Evolutionary conservation across 1,140 invertebrate species (phyloP).

Genomic region (Theocolax elegans): DNA sequence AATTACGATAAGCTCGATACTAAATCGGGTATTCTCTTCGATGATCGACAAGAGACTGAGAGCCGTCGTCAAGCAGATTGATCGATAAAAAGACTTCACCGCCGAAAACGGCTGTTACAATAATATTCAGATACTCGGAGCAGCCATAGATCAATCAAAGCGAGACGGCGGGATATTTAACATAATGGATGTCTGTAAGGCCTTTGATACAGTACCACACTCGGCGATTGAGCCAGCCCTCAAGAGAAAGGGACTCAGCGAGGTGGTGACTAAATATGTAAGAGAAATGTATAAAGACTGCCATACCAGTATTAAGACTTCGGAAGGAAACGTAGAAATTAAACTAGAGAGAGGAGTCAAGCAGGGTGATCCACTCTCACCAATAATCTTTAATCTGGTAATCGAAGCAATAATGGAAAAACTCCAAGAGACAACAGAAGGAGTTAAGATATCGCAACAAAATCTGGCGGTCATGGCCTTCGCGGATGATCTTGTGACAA

Average conservation of each 20-base stretch:
- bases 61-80: no score
- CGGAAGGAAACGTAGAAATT: not conserved
- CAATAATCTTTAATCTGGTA: constrained; percentile 42
- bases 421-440: constrained; percentile 45
- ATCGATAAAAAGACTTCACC: constrained; percentile 45
- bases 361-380: constrained; percentile 45
- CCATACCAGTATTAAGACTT: not conserved
- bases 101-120: no score
- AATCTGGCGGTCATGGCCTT: constrained; percentile 54
- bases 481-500: constrained; percentile 61
- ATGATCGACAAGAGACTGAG: no score
- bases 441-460: constrained; percentile 7
- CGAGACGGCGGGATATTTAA: no score
- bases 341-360: no score
- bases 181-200: no score
- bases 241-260: no score
- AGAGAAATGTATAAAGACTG: not conserved
- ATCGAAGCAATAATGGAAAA: constrained; percentile 27
- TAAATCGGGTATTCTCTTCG: no score
- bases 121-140: constrained; percentile 23
- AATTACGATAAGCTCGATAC: no score
- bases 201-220: not conserved
- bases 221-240: not conserved
- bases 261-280: no score
- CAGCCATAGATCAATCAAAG: no score